Conservation (phyloP, 2,797 vertebrate species). For the Aphelocoma californica region DNA sequence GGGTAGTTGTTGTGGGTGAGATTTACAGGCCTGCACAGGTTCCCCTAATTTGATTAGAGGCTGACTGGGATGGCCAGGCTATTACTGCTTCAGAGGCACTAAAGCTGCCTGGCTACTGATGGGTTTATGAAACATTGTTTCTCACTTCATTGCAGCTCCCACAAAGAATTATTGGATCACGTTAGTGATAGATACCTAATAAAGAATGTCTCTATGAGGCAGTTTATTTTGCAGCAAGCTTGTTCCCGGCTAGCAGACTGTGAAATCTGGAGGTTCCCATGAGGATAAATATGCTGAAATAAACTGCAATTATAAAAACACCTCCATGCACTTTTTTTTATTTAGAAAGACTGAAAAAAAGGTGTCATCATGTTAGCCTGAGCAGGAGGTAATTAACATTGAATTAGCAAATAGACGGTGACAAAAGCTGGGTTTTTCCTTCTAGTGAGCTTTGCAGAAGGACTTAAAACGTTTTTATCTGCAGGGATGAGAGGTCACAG, state of each 20-base stretch:
- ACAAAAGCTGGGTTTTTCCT: background rate
- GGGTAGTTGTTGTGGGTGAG: background rate
- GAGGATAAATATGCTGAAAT: constrained; percentile 57
- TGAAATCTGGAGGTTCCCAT: constrained; percentile 46
- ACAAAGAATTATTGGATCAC: constrained; percentile 55
- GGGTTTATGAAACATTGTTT: constrained; percentile 69
- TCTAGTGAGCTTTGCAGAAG: background rate
- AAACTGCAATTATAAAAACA: constrained; percentile 40
- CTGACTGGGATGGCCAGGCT: constrained; percentile 25
- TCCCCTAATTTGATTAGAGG: constrained; percentile 51
- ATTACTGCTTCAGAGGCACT: constrained; percentile 38
- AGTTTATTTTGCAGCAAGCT: constrained; percentile 48
- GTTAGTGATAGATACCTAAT: constrained; percentile 57
- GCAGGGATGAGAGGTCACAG: background rate
- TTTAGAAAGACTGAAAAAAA: background rate
- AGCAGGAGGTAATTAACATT: background rate
- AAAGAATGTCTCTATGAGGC: constrained; percentile 51
- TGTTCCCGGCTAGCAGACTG: constrained; percentile 45
- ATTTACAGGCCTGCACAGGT: constrained; percentile 8
- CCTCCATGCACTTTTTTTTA: background rate
- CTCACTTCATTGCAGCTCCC: constrained; percentile 63
- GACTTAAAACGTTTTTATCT: background rate
- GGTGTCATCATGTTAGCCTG: background rate
- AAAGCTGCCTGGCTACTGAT: constrained; percentile 59
- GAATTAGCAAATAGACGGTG: background rate